Evolutionary conservation across 2,797 vertebrate genomes (phyloP).

Genomic region (Thaleichthys pacificus): DNA sequence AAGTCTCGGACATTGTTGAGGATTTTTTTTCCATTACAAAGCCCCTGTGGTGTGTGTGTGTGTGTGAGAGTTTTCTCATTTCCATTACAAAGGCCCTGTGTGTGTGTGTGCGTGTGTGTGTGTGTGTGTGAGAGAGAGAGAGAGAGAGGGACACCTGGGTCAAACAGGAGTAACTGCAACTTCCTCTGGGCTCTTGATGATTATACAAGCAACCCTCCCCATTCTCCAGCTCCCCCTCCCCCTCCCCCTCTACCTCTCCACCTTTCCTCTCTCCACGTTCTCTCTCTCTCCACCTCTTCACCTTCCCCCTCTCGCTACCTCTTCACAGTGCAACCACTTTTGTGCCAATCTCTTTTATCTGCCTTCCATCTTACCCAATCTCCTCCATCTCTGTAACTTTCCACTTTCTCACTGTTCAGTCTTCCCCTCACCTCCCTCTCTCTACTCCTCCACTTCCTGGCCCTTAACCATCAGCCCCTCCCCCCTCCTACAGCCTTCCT

Average conservation of each 20-base stretch:
- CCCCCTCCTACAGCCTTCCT: background rate
- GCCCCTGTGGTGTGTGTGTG: background rate
- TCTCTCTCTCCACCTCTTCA: background rate
- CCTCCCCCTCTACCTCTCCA: background rate
- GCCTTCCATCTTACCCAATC: background rate
- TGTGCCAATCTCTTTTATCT: background rate
- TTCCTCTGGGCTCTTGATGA: background rate
- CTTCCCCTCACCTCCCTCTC: background rate
- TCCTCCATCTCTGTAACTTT: background rate
- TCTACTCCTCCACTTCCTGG: background rate
- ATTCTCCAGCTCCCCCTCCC: no score
- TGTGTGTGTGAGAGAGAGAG: no score
- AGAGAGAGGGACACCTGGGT: background rate
- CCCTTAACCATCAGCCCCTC: background rate
- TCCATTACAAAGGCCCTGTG: background rate
- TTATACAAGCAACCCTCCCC: background rate
- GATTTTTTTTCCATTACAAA: background rate
- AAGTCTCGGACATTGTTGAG: background rate
- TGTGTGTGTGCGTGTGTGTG: slow-evolving; percentile 3
- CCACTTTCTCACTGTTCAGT: background rate
- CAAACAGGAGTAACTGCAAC: background rate
- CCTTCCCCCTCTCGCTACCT: background rate
- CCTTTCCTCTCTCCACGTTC: background rate
- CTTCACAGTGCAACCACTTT: background rate
- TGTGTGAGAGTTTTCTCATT: background rate